These are phyloP conservation scores for Corythoichthys haematopterus DNA, from an alignment of 2,113 vertebrate species.

Conservation along the genomic window DNA sequence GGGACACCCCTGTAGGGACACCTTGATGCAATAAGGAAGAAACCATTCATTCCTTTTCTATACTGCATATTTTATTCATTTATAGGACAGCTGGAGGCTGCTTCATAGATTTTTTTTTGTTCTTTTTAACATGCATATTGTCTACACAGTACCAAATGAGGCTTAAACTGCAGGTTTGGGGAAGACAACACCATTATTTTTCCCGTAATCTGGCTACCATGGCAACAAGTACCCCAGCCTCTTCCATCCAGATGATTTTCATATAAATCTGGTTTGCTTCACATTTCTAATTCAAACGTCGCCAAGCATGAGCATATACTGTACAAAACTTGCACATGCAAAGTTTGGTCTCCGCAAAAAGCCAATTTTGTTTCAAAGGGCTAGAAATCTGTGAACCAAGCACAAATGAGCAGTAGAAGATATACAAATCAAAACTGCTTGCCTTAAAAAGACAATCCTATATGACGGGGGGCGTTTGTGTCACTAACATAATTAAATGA, in stretches of 20 bases:
- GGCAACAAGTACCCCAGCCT: background rate
- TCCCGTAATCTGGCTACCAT: background rate
- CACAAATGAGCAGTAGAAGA: background rate
- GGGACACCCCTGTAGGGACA: background rate
- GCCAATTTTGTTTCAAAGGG: background rate
- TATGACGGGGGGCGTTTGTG: background rate
- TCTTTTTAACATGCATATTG: background rate
- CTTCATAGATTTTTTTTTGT: background rate
- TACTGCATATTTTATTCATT: background rate
- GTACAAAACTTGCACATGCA: background rate
- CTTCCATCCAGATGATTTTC: background rate
- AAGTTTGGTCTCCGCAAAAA: background rate
- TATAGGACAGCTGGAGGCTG: background rate
- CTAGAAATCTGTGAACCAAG: too few species aligned
- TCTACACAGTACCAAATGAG: background rate
- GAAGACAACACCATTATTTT: background rate
- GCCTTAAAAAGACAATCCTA: background rate
- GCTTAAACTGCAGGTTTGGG: background rate
- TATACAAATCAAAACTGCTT: background rate
- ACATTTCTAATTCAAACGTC: background rate
- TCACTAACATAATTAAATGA: background rate
- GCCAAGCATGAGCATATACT: background rate
- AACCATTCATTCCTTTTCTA: background rate
- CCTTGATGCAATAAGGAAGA: background rate
- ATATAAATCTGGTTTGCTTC: background rate